Conservation (phyloP, 2,797 vertebrate genomes). For the Australoheros facetus region DNA sequence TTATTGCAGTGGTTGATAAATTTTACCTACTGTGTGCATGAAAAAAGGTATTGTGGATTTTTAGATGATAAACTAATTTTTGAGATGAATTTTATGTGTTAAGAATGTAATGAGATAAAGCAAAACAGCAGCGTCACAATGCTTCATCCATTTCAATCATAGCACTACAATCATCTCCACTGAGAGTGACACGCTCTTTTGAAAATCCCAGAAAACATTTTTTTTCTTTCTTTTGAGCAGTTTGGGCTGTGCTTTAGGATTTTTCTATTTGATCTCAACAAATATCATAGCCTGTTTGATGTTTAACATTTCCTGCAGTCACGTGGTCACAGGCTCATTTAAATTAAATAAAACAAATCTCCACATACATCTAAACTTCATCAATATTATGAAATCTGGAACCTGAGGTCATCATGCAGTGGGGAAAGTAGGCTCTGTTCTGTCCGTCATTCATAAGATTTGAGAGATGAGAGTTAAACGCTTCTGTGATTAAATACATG, state of each 20-base stretch:
- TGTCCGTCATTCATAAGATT: not conserved
- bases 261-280: too few species aligned
- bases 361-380: not conserved
- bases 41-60: not conserved
- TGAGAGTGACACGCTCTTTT: too few species aligned
- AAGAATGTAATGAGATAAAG: not conserved
- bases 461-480: too few species aligned
- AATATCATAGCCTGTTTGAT: too few species aligned
- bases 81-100: not conserved
- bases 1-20: not conserved
- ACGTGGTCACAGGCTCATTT: too few species aligned
- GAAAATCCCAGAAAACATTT: too few species aligned
- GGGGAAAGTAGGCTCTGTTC: not conserved
- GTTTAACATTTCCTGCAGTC: too few species aligned
- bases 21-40: not conserved
- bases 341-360: not conserved
- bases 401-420: not conserved
- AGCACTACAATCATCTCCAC: not conserved
- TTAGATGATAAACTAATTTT: not conserved
- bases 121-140: not conserved
- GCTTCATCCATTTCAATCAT: not conserved
- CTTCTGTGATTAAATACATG: too few species aligned
- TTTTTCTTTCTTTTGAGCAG: too few species aligned
- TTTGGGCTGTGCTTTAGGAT: too few species aligned
- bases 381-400: not conserved